Percentiles rank a stretch among this genome's conserved stretches.
Evolutionary conservation across 2,113 vertebrate species (phyloP).

Genomic region (Alethe castanea): DNA sequence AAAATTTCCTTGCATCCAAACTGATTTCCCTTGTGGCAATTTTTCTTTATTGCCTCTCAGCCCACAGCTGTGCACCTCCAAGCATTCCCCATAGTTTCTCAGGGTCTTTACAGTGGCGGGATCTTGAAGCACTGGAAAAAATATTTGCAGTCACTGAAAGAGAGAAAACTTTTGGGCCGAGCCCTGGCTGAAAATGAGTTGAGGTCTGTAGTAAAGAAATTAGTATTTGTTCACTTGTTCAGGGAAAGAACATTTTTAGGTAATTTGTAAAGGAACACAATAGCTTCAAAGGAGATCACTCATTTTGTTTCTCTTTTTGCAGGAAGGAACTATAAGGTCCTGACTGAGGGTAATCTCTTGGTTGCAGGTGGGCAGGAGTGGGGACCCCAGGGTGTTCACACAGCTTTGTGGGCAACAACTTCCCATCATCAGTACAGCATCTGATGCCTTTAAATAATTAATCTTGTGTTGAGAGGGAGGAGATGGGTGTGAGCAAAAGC

Average conservation of each 20-base stretch:
- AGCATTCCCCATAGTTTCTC: background rate
- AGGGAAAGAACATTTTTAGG: background rate
- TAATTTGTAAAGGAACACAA: background rate
- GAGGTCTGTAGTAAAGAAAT: background rate
- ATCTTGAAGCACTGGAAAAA: background rate
- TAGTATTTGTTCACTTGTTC: background rate
- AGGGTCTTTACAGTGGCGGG: background rate
- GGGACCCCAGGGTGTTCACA: background rate
- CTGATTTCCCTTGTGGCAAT: background rate
- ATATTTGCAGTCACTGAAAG: background rate
- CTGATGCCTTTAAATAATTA: background rate
- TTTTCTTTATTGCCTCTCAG: background rate
- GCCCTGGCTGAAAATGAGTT: background rate
- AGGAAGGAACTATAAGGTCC: background rate
- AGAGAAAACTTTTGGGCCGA: background rate
- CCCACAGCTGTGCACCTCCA: background rate
- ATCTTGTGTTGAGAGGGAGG: background rate
- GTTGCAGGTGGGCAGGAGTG: background rate
- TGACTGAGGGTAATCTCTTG: background rate
- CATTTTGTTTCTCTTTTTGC: background rate
- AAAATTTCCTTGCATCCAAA: background rate
- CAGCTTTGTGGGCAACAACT: background rate
- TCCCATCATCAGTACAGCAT: background rate
- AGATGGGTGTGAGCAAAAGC: background rate
- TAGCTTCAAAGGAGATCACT: background rate